Evolutionary conservation across 2,797 vertebrate species (phyloP), one percentile per base, ranked within the genome.

Genomic region (Pipistrellus kuhlii): DNA sequence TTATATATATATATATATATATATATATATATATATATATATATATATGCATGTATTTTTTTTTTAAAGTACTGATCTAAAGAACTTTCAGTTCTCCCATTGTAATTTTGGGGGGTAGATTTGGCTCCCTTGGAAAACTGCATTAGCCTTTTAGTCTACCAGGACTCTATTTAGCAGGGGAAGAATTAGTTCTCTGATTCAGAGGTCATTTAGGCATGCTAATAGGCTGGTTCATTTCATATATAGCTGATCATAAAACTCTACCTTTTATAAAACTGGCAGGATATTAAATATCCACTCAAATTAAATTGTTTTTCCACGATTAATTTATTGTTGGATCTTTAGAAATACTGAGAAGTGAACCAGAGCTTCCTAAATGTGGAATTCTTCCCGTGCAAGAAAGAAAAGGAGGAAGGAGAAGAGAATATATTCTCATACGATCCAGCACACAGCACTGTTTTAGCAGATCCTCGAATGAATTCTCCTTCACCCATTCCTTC

Each of bases 271-370:
- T 35, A 73, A n/a, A 85, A 85, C 27, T 82, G 55, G 44, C 5
- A 51, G 76, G 20, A 84, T 96, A 84, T 85, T 95, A 86, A 93
- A 87, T 68, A 95, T 57, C 20, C 17, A 20, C 57, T 64, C 59
- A 88, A 57, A 89, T 88, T 69, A 85, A 93, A 62, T 44, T 64
- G 21, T 72, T 14, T 51, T 91, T 91, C 18, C 59, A 57, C 11
- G 30, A 8, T 59, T 73, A 14, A 82, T 59, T 93, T 69, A 38
- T 85, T 94, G n/a, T 89, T 94, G 57, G 66, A 21, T 93, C 27
- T 57, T 68, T 66, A 66, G 27, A 75, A 85, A 30, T 90, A 41
- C 4, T 86, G 35, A n/a, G 41, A 81, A 76, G 35, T 75, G 44
- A 78, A 76, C 27, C 10, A 51, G 32, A 85, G 32, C 35, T 48